phyloP scores from a whole-genome alignment of 2,888 invertebrate species.

The Drosophila neotestacea region DNA sequence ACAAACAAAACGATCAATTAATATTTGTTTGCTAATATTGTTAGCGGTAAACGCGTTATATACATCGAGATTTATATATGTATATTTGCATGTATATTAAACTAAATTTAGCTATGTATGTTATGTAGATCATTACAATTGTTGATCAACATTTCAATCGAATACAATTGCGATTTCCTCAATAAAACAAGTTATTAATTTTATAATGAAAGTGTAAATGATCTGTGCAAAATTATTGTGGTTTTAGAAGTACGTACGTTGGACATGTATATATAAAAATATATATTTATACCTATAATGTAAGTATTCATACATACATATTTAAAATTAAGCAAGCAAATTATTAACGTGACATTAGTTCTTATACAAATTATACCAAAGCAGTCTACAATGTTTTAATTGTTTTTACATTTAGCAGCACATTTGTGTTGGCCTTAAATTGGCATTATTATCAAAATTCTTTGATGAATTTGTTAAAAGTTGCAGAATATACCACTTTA shows the following conservation, averaged over 20 bases:
- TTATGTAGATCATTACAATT: slow-evolving; percentile 1
- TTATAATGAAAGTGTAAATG: slow-evolving; percentile 12
- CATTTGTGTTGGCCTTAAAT: slow-evolving; percentile 29
- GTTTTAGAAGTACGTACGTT: slow-evolving; percentile 39
- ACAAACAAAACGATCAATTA: slow-evolving; percentile 27
- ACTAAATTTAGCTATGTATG: slow-evolving; percentile 13
- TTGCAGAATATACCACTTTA: slow-evolving; percentile 48
- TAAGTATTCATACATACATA: slow-evolving; percentile 37
- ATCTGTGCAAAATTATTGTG: slow-evolving; percentile 57
- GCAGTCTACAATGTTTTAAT: slow-evolving; percentile 31
- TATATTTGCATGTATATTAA: not conserved
- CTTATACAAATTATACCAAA: slow-evolving; percentile 39
- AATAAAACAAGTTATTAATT: slow-evolving; percentile 3
- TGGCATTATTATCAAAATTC: slow-evolving; percentile 9
- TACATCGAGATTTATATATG: not conserved
- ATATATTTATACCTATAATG: slow-evolving; percentile 35
- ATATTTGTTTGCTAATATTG: slow-evolving; percentile 10
- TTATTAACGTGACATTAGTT: slow-evolving; percentile 36
- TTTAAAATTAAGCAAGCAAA: slow-evolving; percentile 49
- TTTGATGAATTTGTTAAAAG: slow-evolving; percentile 3
- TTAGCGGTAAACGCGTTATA: slow-evolving; percentile 12
- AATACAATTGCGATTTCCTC: slow-evolving; percentile 16
- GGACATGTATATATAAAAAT: slow-evolving; percentile 47
- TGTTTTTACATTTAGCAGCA: slow-evolving; percentile 22
- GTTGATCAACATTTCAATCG: slow-evolving; percentile 22